phyloP scores from a whole-genome alignment of 2,797 vertebrate genomes.

The Coendou prehensilis region DNA sequence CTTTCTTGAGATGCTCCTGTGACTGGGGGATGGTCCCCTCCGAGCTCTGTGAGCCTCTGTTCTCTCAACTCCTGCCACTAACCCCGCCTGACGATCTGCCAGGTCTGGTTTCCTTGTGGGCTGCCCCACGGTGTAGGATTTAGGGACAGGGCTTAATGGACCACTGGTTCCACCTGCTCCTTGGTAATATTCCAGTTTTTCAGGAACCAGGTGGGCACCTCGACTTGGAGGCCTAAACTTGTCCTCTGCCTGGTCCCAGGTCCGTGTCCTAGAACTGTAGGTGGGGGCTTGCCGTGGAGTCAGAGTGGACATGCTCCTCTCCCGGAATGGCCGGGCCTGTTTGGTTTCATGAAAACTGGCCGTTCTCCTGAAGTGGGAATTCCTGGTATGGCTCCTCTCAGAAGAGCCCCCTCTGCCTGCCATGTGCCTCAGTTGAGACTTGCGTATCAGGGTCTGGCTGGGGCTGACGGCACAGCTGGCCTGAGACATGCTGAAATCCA shows the following conservation, averaged over 20 bases:
- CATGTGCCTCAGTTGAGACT: slow-evolving; percentile 90
- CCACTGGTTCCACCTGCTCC: slow-evolving; percentile 78
- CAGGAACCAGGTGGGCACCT: slow-evolving; percentile 77
- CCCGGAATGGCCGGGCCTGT: slow-evolving; percentile 93
- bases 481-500: slow-evolving; percentile 87
- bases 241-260: slow-evolving; percentile 91
- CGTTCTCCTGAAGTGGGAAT: slow-evolving; percentile 94
- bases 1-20: slow-evolving; percentile 91
- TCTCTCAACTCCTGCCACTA: slow-evolving; percentile 88
- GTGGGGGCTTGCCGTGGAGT: slow-evolving; percentile 93
- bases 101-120: slow-evolving; percentile 83
- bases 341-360: slow-evolving; percentile 96
- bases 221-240: slow-evolving; percentile 86
- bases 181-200: slow-evolving; percentile 86
- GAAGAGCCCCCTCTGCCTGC: slow-evolving; percentile 93
- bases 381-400: slow-evolving; percentile 90
- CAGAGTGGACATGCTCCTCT: slow-evolving; percentile 95
- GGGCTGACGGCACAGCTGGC: slow-evolving; percentile 83
- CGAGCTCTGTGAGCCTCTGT: slow-evolving; percentile 92
- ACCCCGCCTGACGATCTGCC: slow-evolving; percentile 75
- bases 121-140: slow-evolving; percentile 83
- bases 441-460: slow-evolving; percentile 89
- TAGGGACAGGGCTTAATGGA: slow-evolving; percentile 77
- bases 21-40: slow-evolving; percentile 94
- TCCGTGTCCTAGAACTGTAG: slow-evolving; percentile 90